Base-by-base conservation (phyloP, 2,888 invertebrate species). In the Pristionchus fissidentatus region DNA sequence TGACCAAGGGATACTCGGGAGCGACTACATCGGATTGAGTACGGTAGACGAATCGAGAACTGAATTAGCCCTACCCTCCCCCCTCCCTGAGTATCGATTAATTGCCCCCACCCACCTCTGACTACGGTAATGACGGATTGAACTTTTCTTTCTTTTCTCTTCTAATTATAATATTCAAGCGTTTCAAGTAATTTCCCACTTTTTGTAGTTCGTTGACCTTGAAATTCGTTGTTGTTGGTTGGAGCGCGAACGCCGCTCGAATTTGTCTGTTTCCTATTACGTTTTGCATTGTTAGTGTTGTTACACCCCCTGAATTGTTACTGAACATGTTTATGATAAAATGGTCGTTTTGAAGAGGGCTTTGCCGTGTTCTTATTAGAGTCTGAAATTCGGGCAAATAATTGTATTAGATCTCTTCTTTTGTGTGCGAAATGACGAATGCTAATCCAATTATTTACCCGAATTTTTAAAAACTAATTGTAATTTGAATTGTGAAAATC, bases 1-100 rank as follows among this genome's bases (percentile, higher is more conserved):
- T 88, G 84, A 57, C 79, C 26, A 79, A 79, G 79, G 79, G 79
- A 38, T 79, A 57, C 41, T 43, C 38, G n/a, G 79, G 79, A 79
- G 79, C 57, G 26, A 77, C 75, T 0, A 43, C 79, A n/a, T 41
- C 79, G 26, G 79, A 79, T 35, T 79, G 73, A 77, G 26, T 73
- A 46, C 75, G 46, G 32, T 49, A 70, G 70, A 41, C 32, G 46
- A 22, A 13, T 73, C 22, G 32, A 62, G 15, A 15, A 62, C 32
- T 62, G 62, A 15, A 49, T 49, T 49, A 49, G 13, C 19, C 13
- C 19, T 49, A 49, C 19, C 10, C 19, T 49, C 10, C 49, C 49
- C 49, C 49, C 19, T 19, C 49, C 49, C n/a, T n/a, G n/a, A n/a
- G n/a, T n/a, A n/a, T n/a, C n/a, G n/a, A n/a, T n/a, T n/a, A n/a